Percentiles rank a stretch among this genome's conserved stretches.
phyloP scores from a whole-genome alignment of 2,888 invertebrate genomes.

The Quadroppia sp. region DNA sequence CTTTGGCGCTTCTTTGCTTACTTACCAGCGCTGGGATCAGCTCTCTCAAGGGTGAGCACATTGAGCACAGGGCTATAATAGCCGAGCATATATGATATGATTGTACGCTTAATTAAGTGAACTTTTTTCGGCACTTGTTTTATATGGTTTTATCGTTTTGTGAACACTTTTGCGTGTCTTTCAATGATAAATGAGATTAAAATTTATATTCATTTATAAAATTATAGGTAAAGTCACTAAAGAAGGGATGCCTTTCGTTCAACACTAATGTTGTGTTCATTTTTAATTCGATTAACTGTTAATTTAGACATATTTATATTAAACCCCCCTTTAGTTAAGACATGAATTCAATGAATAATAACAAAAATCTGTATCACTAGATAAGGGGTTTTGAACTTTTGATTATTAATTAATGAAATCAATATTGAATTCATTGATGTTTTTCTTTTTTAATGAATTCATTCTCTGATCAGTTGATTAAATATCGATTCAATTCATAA shows the following conservation, averaged over 20 bases:
- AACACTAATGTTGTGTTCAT: neutral
- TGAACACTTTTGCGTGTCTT: constrained; percentile 15
- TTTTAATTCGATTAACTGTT: neutral
- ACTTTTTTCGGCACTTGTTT: neutral
- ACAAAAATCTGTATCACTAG: no score
- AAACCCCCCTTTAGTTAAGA: neutral
- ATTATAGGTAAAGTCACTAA: no score
- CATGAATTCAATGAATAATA: no score
- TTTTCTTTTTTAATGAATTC: neutral
- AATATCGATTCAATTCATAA: neutral
- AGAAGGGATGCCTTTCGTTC: no score
- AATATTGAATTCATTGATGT: neutral
- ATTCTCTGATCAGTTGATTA: neutral
- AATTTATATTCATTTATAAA: neutral
- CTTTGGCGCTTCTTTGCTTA: constrained; percentile 12
- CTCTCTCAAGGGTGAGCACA: neutral
- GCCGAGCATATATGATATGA: neutral
- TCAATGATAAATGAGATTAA: constrained; percentile 16
- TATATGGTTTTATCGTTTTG: neutral
- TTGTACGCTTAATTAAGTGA: constrained; percentile 21
- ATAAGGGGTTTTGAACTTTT: neutral
- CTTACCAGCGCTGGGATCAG: neutral
- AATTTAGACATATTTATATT: neutral
- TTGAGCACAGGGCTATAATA: neutral
- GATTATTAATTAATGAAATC: neutral